Percentiles rank a stretch among this genome's conserved stretches.
Evolutionary conservation across 1,140 invertebrate genomes (phyloP).

Genomic region (roundworm (Caenorhabditis elegans)): WBcel235 BX284606.5:12946001-12946500

Average conservation of each 20-base stretch:
- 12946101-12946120: background rate
- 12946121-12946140: too few relatives aligned
- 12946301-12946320: background rate
- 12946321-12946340: background rate
- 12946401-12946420: background rate
- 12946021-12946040: background rate
- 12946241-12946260: background rate
- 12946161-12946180: background rate
- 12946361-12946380: background rate
- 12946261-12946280: background rate
- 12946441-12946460: background rate
- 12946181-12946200: too few relatives aligned
- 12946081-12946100: background rate
- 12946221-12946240: background rate
- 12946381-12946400: conserved; percentile 7
- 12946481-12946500: background rate
- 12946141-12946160: too few relatives aligned
- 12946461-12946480: too few relatives aligned
- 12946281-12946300: conserved; percentile 1
- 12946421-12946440: background rate
- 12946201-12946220: too few relatives aligned
- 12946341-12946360: background rate
- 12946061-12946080: background rate
- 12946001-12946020: background rate
- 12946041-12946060: background rate